A percentile compares a stretch with the other conserved stretches of the same genome.
phyloP scores from a whole-genome alignment of 2,888 invertebrate genomes.

The Pyralis farinalis region DNA sequence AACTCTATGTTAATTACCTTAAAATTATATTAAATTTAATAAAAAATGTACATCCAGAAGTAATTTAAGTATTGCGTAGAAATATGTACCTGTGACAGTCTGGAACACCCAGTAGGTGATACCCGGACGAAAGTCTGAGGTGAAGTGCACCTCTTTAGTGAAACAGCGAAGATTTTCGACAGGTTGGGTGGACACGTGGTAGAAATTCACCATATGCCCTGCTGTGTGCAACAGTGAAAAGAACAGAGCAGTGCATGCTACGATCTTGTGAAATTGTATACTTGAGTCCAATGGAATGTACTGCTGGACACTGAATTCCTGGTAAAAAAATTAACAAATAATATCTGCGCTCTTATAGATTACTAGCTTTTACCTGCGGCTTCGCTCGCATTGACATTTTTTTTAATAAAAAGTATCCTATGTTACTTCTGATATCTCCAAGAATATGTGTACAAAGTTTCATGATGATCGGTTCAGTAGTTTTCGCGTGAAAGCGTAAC shows the following conservation, averaged over 20 bases:
- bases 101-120: slow-evolving; percentile 98
- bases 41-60: no score
- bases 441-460: no score
- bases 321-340: slow-evolving; percentile 12
- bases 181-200: slow-evolving; percentile 97
- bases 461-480: no score
- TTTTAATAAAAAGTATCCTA: no score
- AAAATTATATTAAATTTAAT: no score
- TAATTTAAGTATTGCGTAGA: no score
- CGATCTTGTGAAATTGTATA: slow-evolving; percentile 98
- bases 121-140: slow-evolving; percentile 96
- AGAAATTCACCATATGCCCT: slow-evolving; percentile 98
- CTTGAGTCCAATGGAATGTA: slow-evolving; percentile 97
- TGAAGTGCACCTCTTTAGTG: slow-evolving; percentile 96
- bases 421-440: no score
- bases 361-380: no score
- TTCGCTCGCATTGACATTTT: no score
- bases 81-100: slow-evolving; percentile 90
- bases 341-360: no score
- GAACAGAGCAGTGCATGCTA: slow-evolving; percentile 95
- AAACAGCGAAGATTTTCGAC: slow-evolving; percentile 95
- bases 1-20: no score
- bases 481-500: no score
- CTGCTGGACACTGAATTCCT: slow-evolving; percentile 95
- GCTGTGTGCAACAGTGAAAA: slow-evolving; percentile 96